phyloP scores from a whole-genome alignment of 2,797 vertebrate species.

The Brachyrhaphis roseni region DNA sequence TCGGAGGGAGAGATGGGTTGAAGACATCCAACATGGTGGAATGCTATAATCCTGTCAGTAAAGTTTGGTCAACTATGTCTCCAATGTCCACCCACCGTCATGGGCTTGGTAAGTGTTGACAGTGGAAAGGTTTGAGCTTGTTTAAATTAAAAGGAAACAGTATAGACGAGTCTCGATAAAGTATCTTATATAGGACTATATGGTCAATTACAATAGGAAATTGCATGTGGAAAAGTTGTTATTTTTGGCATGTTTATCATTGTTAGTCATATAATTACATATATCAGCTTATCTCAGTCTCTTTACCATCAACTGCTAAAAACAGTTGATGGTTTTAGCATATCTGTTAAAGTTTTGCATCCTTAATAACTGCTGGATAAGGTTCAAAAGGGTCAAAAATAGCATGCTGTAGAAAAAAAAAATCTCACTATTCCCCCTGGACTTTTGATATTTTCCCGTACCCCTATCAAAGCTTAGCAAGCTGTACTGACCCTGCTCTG shows the following conservation, averaged over 20 bases:
- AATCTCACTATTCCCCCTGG: constrained; percentile 50
- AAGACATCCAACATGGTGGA: constrained; percentile 98
- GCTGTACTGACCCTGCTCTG: constrained; percentile 50
- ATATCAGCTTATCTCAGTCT: neutral
- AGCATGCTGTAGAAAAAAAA: constrained; percentile 31
- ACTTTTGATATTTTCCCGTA: constrained; percentile 72
- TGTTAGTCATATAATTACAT: neutral
- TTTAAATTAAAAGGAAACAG: neutral
- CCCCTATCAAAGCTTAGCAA: constrained; percentile 68
- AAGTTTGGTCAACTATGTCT: constrained; percentile 96
- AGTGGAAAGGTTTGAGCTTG: neutral
- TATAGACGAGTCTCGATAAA: neutral
- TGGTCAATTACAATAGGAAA: neutral
- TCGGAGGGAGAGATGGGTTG: constrained; percentile 94
- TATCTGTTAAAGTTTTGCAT: constrained; percentile 15
- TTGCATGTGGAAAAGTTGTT: neutral
- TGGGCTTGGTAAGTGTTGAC: constrained; percentile 86
- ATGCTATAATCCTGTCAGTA: constrained; percentile 91
- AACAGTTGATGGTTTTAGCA: neutral
- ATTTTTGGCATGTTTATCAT: neutral
- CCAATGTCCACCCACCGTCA: constrained; percentile 99
- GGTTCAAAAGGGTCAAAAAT: constrained; percentile 44
- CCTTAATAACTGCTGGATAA: constrained; percentile 25
- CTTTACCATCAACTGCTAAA: too few relatives aligned
- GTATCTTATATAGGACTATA: neutral